Conservation (phyloP, 2,113 vertebrate species). For the Solea solea region DNA sequence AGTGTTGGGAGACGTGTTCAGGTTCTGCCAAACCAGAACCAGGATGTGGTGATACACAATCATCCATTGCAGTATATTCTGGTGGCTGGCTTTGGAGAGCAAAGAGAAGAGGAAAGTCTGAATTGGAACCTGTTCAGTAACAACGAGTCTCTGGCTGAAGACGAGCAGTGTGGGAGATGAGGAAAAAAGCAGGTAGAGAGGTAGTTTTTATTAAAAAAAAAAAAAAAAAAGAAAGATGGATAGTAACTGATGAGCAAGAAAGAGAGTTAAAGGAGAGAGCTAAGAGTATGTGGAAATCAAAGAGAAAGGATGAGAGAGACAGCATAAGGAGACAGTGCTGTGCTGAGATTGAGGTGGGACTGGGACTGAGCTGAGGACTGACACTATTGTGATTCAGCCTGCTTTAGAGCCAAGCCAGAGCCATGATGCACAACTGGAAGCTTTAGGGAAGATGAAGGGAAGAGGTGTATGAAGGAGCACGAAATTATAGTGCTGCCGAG, state of each 20-base stretch:
- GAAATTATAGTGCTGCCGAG: slow-evolving; percentile 53
- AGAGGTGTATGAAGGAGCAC: slow-evolving; percentile 58
- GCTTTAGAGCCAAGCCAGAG: slow-evolving; percentile 55
- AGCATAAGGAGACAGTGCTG: slow-evolving; percentile 21
- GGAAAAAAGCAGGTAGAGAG: background rate
- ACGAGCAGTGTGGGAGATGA: slow-evolving; percentile 11
- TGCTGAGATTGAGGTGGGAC: slow-evolving; percentile 64
- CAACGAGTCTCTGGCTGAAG: slow-evolving; percentile 22
- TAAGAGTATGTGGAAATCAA: slow-evolving; percentile 42
- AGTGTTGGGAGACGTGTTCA: slow-evolving; percentile 1
- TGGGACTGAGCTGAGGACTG: slow-evolving; percentile 51
- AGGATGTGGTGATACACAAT: slow-evolving; percentile 14
- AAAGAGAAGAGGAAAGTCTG: slow-evolving; percentile 26
- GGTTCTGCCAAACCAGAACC: slow-evolving; percentile 21
- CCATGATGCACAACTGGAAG: slow-evolving; percentile 55
- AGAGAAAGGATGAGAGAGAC: background rate
- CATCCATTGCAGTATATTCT: slow-evolving; percentile 18
- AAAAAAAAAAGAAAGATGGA: slow-evolving; percentile 9
- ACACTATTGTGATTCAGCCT: slow-evolving; percentile 62
- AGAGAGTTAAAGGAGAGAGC: slow-evolving; percentile 26
- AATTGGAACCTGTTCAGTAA: slow-evolving; percentile 23
- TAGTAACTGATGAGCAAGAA: background rate
- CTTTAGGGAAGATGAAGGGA: slow-evolving; percentile 61
- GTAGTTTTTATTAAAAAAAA: slow-evolving; percentile 2
- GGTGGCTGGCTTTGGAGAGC: slow-evolving; percentile 25